Evolutionary conservation across 2,797 vertebrate species (phyloP).

Genomic region (Poecilia picta): DNA sequence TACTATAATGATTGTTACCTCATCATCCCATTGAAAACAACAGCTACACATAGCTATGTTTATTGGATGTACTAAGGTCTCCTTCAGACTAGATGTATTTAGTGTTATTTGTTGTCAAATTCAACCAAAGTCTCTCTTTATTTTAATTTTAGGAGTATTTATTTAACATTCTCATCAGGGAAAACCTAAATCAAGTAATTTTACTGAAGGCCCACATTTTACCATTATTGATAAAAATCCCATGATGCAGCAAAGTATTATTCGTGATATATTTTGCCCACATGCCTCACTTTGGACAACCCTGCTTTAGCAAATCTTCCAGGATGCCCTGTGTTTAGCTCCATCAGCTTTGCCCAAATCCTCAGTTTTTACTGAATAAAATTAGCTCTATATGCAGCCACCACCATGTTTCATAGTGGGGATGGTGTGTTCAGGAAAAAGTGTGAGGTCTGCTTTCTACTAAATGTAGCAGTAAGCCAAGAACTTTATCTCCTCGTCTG

Average conservation of each 20-base stretch:
- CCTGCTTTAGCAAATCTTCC: background rate
- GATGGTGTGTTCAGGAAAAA: background rate
- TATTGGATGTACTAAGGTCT: background rate
- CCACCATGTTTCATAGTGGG: background rate
- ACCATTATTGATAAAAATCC: background rate
- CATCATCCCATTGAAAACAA: background rate
- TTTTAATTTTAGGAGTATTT: background rate
- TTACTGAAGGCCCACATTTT: background rate
- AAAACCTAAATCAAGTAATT: background rate
- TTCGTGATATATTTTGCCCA: background rate
- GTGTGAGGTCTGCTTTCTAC: background rate
- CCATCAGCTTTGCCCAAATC: background rate
- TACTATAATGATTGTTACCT: background rate
- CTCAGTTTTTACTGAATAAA: background rate
- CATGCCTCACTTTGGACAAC: background rate
- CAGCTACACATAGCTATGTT: background rate
- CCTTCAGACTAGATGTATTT: background rate
- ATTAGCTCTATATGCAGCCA: background rate
- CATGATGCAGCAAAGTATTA: background rate
- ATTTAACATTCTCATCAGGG: background rate
- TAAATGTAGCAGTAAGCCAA: background rate
- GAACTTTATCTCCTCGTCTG: background rate
- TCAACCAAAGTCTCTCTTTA: background rate
- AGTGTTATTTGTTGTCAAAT: background rate
- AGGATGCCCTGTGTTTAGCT: background rate